These are phyloP conservation scores for Platalea minor DNA, from an alignment of 2,797 vertebrate genomes.

Conservation along the genomic window DNA sequence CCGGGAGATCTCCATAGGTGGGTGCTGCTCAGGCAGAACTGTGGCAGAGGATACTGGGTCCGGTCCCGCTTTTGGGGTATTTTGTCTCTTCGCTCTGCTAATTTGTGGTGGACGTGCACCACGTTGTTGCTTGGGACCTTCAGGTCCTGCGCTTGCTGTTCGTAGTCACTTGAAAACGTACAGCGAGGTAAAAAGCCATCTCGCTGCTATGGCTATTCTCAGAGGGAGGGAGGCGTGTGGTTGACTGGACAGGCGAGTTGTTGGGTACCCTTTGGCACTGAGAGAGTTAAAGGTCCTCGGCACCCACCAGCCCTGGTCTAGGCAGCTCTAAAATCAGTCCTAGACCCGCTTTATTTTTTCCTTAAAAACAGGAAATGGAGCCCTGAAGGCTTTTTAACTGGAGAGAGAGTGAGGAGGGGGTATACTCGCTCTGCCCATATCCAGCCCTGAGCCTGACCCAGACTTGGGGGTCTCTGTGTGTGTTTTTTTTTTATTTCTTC, in stretches of 20 bases:
- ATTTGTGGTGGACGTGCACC: no score
- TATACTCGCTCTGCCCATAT: constrained; percentile 36
- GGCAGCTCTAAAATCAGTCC: constrained; percentile 62
- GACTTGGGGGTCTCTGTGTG: constrained; percentile 80
- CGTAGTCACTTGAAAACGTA: not conserved
- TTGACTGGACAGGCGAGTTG: fast-evolving
- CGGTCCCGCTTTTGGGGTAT: not conserved
- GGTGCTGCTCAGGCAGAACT: not conserved
- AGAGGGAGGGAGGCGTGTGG: not conserved
- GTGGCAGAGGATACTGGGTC: not conserved
- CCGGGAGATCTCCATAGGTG: not conserved
- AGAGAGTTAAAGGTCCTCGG: constrained; percentile 67
- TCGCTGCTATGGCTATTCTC: not conserved
- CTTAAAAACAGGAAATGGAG: constrained; percentile 78
- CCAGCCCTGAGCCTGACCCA: constrained; percentile 75
- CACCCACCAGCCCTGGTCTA: constrained; percentile 52
- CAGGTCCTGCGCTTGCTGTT: not conserved
- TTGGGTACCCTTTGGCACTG: not conserved
- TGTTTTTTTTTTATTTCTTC: constrained; percentile 45
- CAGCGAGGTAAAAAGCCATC: not conserved
- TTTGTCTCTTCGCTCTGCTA: not conserved
- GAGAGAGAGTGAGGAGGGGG: constrained; percentile 60
- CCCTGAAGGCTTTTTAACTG: constrained; percentile 64
- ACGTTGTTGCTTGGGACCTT: not conserved
- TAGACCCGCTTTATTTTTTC: constrained; percentile 58